phyloP scores from a whole-genome alignment of 2,888 invertebrate genomes.

The Coenonympha glycerion region DNA sequence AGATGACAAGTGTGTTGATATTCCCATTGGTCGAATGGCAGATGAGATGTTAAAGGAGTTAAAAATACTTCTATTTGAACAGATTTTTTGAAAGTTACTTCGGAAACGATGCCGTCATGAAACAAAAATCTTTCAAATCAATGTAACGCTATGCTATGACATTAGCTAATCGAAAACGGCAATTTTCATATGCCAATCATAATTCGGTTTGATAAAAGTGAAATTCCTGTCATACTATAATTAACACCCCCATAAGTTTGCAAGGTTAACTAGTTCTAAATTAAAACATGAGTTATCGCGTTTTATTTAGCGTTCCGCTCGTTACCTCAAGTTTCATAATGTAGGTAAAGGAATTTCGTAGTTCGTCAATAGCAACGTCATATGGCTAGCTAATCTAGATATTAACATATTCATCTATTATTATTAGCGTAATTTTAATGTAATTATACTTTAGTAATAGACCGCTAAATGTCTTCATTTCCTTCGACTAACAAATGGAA shows the following conservation, averaged over 20 bases:
- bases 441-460: slow-evolving; percentile 13
- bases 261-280: slow-evolving; percentile 11
- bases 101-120: no score
- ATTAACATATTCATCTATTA: slow-evolving; percentile 20
- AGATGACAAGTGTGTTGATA: no score
- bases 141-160: no score
- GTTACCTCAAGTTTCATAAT: slow-evolving; percentile 27
- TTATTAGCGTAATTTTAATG: slow-evolving; percentile 14
- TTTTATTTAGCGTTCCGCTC: slow-evolving; percentile 26
- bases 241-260: slow-evolving; percentile 10
- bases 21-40: no score
- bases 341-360: slow-evolving; percentile 18
- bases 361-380: slow-evolving; percentile 18
- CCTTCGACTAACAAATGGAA: not conserved
- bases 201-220: not conserved
- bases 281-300: slow-evolving; percentile 13
- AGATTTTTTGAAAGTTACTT: no score
- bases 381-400: slow-evolving; percentile 12
- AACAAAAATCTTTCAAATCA: no score
- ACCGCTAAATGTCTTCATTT: slow-evolving; percentile 10
- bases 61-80: no score
- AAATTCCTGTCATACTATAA: not conserved
- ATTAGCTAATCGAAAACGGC: no score
- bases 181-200: no score
- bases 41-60: no score